Evolutionary conservation across 2,888 invertebrate species (phyloP).

Genomic region (Nomada fucata): DNA sequence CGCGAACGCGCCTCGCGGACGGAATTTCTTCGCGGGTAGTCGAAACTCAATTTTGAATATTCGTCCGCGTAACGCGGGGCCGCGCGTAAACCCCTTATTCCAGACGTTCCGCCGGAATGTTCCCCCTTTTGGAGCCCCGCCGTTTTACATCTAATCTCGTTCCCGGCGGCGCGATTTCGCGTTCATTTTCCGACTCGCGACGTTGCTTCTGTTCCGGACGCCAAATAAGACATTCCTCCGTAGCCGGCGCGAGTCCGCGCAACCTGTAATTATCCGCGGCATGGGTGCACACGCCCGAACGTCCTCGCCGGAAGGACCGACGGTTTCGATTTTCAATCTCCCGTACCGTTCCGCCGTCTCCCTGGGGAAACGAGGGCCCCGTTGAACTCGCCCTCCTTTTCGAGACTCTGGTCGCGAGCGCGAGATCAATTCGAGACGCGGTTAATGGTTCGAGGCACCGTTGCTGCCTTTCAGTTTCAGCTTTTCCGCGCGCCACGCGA

Average conservation of each 20-base stretch:
- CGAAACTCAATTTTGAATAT: conserved; percentile 54
- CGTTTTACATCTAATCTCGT: conserved; percentile 19
- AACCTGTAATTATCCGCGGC: too few species aligned
- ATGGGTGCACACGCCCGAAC: too few species aligned
- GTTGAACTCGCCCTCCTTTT: too few species aligned
- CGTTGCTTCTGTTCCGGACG: too few species aligned
- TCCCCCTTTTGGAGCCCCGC: background rate
- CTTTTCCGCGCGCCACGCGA: background rate
- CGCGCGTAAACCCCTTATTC: conserved; percentile 41
- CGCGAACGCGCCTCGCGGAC: conserved; percentile 12
- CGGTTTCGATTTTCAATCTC: too few species aligned
- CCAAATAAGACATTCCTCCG: too few species aligned
- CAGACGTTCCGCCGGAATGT: conserved; percentile 10
- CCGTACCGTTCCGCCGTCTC: too few species aligned
- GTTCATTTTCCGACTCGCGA: background rate
- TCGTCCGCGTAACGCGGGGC: conserved; percentile 29
- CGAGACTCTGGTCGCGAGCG: too few species aligned
- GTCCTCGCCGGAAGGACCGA: too few species aligned
- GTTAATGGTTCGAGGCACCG: background rate
- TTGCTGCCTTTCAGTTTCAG: background rate
- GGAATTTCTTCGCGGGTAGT: conserved; percentile 42
- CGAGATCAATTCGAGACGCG: background rate
- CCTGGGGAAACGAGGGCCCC: too few species aligned
- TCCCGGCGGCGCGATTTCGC: background rate
- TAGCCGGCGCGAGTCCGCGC: too few species aligned